Percentiles rank a stretch among this genome's conserved stretches.
phyloP scores from a whole-genome alignment of 2,888 invertebrate genomes.

The Lasioglossum pauxillum region DNA sequence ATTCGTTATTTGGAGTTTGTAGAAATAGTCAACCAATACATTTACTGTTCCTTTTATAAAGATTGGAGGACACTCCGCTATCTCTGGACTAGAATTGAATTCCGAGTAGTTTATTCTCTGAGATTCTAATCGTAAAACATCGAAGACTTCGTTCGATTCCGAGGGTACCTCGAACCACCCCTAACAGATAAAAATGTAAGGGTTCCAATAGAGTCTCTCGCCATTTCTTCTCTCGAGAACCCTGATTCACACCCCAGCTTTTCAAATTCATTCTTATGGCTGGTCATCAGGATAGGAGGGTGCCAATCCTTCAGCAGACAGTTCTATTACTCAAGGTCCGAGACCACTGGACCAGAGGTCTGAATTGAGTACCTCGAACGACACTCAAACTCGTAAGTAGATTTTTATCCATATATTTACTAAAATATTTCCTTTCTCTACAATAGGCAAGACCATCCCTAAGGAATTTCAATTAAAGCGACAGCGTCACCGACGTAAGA shows the following conservation, averaged over 20 bases:
- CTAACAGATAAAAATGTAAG: slow-evolving; percentile 7
- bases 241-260: neutral
- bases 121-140: neutral
- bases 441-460: neutral
- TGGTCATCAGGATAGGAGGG: neutral
- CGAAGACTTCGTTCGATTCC: neutral
- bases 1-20: too few relatives aligned
- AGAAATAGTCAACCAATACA: too few relatives aligned
- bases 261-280: slow-evolving; percentile 17
- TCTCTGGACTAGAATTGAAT: neutral
- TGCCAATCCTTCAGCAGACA: slow-evolving; percentile 26
- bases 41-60: neutral
- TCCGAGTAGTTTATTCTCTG: neutral
- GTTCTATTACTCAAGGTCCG: slow-evolving; percentile 15
- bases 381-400: neutral
- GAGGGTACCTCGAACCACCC: neutral
- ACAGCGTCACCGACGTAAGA: neutral
- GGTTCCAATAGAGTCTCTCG: neutral
- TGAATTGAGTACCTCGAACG: neutral
- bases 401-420: neutral
- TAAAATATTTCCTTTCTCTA: neutral
- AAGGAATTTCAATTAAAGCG: neutral
- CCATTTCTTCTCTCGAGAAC: neutral
- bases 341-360: neutral
- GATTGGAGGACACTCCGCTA: neutral